A percentile compares a stretch with the other conserved stretches of the same genome.
Conservation (phyloP, 2,888 invertebrate species). For the Papilio protenor region DNA sequence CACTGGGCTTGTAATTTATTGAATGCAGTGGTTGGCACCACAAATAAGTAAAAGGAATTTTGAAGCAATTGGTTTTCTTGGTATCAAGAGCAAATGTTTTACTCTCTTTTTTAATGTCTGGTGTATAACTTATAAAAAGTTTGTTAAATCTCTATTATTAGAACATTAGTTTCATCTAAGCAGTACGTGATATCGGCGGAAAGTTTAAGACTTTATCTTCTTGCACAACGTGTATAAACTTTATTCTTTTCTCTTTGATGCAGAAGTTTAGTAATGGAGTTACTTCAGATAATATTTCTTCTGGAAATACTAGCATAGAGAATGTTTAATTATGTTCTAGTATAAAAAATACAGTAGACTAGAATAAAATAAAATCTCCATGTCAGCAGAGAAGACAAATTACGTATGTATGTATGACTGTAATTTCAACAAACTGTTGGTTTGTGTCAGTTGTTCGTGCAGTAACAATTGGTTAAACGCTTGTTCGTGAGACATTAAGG, state of each 20-base stretch:
- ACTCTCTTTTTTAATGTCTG: background rate
- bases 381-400: background rate
- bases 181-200: background rate
- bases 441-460: constrained; percentile 23
- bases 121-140: background rate
- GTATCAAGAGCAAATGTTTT: background rate
- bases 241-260: constrained; percentile 15
- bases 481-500: constrained; percentile 23
- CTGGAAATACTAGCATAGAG: background rate
- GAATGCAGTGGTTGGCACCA: background rate
- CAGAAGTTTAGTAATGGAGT: constrained; percentile 25
- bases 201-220: constrained; percentile 3
- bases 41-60: background rate
- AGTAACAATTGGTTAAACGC: constrained; percentile 10
- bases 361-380: background rate
- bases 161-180: constrained; percentile 7
- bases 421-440: constrained; percentile 25
- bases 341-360: background rate
- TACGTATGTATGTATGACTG: background rate
- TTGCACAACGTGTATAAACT: constrained; percentile 17
- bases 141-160: background rate
- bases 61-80: background rate
- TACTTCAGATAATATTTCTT: constrained; percentile 15
- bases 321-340: background rate
- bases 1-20: background rate